Evolutionary conservation across 2,888 invertebrate genomes (phyloP).

Genomic region (Drosophila histrio): DNA sequence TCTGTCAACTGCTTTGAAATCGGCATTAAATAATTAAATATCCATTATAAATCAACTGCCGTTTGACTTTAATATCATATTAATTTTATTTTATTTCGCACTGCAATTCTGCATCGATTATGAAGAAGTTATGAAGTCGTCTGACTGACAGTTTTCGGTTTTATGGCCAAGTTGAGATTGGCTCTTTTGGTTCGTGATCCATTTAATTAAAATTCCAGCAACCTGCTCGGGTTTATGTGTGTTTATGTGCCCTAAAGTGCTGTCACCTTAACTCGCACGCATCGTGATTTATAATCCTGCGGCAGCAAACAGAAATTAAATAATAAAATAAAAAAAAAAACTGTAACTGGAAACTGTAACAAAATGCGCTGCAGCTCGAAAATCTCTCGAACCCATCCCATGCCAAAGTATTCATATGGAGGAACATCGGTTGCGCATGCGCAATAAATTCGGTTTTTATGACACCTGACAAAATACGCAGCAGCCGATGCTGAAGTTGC

Average conservation of each 20-base stretch:
- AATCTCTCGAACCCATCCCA: too few species aligned
- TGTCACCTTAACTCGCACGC: constrained; percentile 79
- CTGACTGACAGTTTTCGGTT: constrained; percentile 22
- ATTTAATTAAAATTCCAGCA: constrained; percentile 75
- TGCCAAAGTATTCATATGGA: too few species aligned
- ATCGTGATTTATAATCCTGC: constrained; percentile 72
- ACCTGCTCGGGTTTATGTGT: constrained; percentile 59
- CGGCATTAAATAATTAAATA: too few species aligned
- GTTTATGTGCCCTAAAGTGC: constrained; percentile 77
- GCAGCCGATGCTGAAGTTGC: constrained; percentile 44
- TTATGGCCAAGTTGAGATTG: constrained; percentile 17
- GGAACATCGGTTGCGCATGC: constrained; percentile 75
- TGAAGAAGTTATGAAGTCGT: constrained; percentile 16
- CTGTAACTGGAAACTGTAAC: constrained; percentile 42
- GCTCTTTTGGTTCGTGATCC: constrained; percentile 43
- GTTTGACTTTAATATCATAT: too few species aligned
- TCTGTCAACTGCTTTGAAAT: too few species aligned
- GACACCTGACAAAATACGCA: constrained; percentile 83
- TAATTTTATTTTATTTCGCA: neutral
- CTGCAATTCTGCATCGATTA: constrained; percentile 1
- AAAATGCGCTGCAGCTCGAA: constrained; percentile 17
- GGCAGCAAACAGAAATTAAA: constrained; percentile 59
- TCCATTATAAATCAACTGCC: too few species aligned
- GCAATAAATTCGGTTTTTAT: constrained; percentile 83
- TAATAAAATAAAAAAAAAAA: constrained; percentile 59